These are phyloP conservation scores for Macrotus californicus DNA, from an alignment of 2,113 vertebrate genomes.

Conservation along the genomic window DNA sequence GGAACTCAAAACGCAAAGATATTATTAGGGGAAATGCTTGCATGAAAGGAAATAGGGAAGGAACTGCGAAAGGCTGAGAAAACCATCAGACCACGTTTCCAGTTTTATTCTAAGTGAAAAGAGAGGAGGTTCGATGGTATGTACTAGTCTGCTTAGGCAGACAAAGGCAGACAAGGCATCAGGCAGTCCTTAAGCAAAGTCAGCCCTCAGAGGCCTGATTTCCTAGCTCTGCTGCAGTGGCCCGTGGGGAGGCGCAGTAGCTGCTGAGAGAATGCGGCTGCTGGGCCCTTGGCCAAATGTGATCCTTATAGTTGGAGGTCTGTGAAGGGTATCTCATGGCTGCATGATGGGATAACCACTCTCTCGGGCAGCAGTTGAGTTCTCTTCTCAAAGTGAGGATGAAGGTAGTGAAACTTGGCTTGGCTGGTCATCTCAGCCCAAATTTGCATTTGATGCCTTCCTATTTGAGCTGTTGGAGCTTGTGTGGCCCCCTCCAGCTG, in stretches of 20 bases:
- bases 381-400: neutral
- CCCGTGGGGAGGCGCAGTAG: fast-evolving
- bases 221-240: too few species aligned
- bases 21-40: neutral
- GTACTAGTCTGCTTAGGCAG: neutral
- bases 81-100: neutral
- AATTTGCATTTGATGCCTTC: neutral
- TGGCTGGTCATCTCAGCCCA: neutral
- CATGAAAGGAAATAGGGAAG: neutral
- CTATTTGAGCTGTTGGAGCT: neutral
- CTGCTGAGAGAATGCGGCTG: neutral
- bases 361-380: neutral
- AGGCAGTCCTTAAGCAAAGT: neutral
- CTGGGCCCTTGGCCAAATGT: neutral
- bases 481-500: neutral
- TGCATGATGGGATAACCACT: neutral
- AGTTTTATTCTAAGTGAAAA: neutral
- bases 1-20: neutral
- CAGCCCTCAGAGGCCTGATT: neutral
- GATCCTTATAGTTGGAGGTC: neutral
- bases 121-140: neutral
- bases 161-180: neutral
- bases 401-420: neutral
- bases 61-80: neutral
- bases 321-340: neutral